phyloP scores from a whole-genome alignment of 2,888 invertebrate genomes.

The Cistogaster globosa region DNA sequence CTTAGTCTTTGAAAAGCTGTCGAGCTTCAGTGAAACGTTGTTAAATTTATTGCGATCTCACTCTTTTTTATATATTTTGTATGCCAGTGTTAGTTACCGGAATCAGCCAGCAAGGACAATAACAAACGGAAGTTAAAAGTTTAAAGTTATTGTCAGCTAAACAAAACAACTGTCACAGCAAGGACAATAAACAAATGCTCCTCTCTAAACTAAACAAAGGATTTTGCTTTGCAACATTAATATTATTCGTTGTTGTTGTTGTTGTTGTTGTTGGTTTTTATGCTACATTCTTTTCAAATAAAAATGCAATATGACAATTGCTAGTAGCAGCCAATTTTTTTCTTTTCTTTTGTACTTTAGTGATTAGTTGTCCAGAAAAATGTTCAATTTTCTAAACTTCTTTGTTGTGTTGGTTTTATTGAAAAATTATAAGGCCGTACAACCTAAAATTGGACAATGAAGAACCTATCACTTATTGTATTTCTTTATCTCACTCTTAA shows the following conservation, averaged over 20 bases:
- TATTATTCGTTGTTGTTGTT: neutral
- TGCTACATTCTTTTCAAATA: neutral
- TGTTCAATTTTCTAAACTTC: neutral
- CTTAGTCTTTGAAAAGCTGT: too few species aligned
- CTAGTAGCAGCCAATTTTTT: neutral
- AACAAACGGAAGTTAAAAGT: slow-evolving; percentile 54
- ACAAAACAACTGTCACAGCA: neutral
- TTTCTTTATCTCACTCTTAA: neutral
- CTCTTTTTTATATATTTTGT: neutral
- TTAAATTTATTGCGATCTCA: neutral
- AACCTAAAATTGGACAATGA: neutral
- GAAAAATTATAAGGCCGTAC: neutral
- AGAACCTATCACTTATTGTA: neutral
- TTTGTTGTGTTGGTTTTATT: neutral
- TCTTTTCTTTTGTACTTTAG: neutral
- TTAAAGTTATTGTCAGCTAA: slow-evolving; percentile 46
- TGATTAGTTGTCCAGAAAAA: neutral
- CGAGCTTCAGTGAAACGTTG: too few species aligned
- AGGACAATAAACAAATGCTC: neutral
- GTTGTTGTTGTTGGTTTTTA: neutral
- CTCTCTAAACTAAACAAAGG: neutral
- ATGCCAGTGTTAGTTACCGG: neutral
- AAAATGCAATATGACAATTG: neutral
- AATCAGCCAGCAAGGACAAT: slow-evolving; percentile 53
- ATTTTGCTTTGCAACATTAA: slow-evolving; percentile 1